Conservation (phyloP, 2,888 invertebrate genomes). For the Lasioglossum figueresi region DNA sequence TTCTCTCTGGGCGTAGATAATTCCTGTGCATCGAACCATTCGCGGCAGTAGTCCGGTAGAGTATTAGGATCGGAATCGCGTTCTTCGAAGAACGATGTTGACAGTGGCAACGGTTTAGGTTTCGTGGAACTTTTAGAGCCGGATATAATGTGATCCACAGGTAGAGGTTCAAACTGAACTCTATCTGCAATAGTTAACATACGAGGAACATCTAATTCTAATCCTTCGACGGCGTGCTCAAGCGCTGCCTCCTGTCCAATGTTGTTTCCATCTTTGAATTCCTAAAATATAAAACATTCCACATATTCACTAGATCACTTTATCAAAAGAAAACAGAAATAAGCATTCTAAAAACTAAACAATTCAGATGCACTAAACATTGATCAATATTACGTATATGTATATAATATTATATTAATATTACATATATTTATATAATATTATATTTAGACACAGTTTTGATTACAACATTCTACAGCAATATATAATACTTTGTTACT, state of each 20-base stretch:
- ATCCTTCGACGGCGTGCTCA: slow-evolving; percentile 74
- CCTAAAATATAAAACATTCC: slow-evolving; percentile 74
- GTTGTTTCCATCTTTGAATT: slow-evolving; percentile 80
- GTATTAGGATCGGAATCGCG: slow-evolving; percentile 69
- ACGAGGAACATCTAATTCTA: slow-evolving; percentile 79
- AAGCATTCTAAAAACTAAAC: slow-evolving; percentile 5
- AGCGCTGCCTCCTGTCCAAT: slow-evolving; percentile 75
- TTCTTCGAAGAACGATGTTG: slow-evolving; percentile 72
- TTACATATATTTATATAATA: neutral
- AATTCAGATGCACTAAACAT: slow-evolving; percentile 20
- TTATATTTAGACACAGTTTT: neutral
- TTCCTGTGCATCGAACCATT: slow-evolving; percentile 79
- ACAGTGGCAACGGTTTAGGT: slow-evolving; percentile 77
- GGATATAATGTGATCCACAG: slow-evolving; percentile 76
- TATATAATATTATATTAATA: neutral
- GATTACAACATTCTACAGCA: neutral
- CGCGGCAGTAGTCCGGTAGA: slow-evolving; percentile 72
- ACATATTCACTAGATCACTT: slow-evolving; percentile 24
- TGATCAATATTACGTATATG: slow-evolving; percentile 5
- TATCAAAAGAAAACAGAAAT: slow-evolving; percentile 2
- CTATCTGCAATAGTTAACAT: slow-evolving; percentile 71
- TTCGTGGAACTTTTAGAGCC: slow-evolving; percentile 64
- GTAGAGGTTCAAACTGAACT: slow-evolving; percentile 80
- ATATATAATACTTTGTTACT: slow-evolving; percentile 15
- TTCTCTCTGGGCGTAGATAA: slow-evolving; percentile 88